Percentiles rank a stretch among this genome's conserved stretches.
phyloP scores from a whole-genome alignment of 2,888 invertebrate species.

The Ligdia adustata region DNA sequence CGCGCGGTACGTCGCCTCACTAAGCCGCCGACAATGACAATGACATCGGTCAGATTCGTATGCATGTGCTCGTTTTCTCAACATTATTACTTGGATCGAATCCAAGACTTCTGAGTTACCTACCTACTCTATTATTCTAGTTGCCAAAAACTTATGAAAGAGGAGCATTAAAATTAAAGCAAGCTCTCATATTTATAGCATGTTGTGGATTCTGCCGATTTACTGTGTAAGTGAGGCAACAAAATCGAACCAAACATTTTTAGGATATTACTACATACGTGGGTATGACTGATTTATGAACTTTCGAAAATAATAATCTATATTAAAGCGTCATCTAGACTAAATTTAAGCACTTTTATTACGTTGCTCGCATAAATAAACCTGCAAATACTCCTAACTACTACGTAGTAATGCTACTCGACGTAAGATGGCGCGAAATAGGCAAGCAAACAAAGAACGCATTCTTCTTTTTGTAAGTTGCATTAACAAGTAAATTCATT shows the following conservation, averaged over 20 bases:
- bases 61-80: slow-evolving; percentile 49
- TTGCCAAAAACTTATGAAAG: slow-evolving; percentile 39
- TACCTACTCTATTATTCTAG: slow-evolving; percentile 34
- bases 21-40: slow-evolving; percentile 71
- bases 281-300: too few species aligned
- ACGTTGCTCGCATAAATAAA: background rate
- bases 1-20: slow-evolving; percentile 47
- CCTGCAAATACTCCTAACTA: background rate
- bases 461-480: too few species aligned
- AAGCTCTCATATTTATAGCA: too few species aligned
- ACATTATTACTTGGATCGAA: slow-evolving; percentile 53
- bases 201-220: too few species aligned
- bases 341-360: background rate
- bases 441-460: background rate
- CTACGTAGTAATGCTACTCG: slow-evolving; percentile 41
- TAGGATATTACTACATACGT: too few species aligned
- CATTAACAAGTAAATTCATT: too few species aligned
- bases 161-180: slow-evolving; percentile 12
- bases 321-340: slow-evolving; percentile 46
- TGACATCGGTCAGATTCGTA: slow-evolving; percentile 63
- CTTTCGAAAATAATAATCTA: too few species aligned
- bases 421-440: slow-evolving; percentile 57
- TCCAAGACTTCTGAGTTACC: slow-evolving; percentile 53
- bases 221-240: too few species aligned
- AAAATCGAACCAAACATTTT: too few species aligned